Percentiles rank a stretch among this genome's conserved stretches.
These are phyloP conservation scores for Excalfactoria chinensis DNA, from an alignment of 2,113 vertebrate species.

Conservation along the genomic window DNA sequence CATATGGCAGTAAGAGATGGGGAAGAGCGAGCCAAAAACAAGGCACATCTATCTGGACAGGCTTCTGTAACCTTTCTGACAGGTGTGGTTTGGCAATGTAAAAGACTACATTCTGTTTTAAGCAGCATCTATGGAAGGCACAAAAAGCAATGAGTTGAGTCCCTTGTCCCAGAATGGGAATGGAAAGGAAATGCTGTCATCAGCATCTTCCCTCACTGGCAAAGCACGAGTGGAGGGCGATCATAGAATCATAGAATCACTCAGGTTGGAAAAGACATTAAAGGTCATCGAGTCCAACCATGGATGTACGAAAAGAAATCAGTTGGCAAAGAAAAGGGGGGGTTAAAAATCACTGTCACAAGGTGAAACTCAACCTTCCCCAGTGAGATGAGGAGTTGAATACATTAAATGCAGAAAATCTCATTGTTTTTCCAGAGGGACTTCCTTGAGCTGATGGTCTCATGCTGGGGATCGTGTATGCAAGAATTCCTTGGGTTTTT, in stretches of 20 bases:
- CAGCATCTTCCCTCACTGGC: not conserved
- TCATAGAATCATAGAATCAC: not conserved
- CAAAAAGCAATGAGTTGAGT: not conserved
- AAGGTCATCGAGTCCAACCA: too few relatives aligned
- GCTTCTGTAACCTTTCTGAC: not conserved
- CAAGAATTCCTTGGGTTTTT: not conserved
- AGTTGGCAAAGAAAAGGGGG: not conserved
- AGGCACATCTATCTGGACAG: not conserved
- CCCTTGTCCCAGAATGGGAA: not conserved
- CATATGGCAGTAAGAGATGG: not conserved
- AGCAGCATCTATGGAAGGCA: not conserved
- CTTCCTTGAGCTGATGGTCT: not conserved
- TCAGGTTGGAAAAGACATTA: too few relatives aligned
- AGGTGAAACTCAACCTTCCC: slow-evolving; percentile 5
- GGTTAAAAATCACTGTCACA: accelerated
- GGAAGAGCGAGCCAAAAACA: not conserved
- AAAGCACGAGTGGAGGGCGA: not conserved
- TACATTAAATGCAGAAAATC: not conserved
- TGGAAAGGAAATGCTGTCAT: not conserved
- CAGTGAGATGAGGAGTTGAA: not conserved
- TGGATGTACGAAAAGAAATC: not conserved
- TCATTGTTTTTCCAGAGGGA: not conserved
- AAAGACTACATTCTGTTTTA: not conserved
- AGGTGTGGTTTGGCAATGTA: not conserved
- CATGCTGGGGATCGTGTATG: not conserved